Percentiles rank a stretch among this genome's conserved stretches.
These are phyloP conservation scores for Chaenogobius annularis DNA, from an alignment of 2,113 vertebrate genomes.

Conservation along the genomic window DNA sequence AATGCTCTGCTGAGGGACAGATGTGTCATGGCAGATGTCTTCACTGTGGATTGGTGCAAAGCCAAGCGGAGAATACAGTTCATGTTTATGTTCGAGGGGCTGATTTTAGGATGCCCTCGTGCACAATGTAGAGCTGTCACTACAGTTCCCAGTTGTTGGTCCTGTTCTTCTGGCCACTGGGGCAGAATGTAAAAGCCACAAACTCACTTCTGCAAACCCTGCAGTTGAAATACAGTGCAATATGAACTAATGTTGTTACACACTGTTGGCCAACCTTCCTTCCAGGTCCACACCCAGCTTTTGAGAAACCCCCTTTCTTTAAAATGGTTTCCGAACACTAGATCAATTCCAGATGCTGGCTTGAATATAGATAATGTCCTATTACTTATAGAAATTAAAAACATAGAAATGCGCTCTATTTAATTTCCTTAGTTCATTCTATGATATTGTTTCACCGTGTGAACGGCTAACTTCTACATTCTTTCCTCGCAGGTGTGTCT, in stretches of 20 bases:
- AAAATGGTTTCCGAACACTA: not conserved
- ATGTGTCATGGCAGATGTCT: conserved; percentile 55
- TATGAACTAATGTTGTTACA: conserved; percentile 43
- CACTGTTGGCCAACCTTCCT: conserved; percentile 56
- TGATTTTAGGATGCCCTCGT: conserved; percentile 20
- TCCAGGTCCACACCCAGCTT: conserved; percentile 49
- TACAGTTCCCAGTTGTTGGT: conserved; percentile 31
- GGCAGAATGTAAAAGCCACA: conserved; percentile 30
- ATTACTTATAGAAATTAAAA: not conserved
- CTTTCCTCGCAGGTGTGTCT: conserved; percentile 45
- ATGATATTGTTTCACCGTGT: conserved; percentile 5
- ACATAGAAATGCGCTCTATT: not conserved
- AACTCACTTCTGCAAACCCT: conserved; percentile 10
- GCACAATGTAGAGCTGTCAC: conserved; percentile 47
- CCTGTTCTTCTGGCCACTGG: conserved; percentile 16
- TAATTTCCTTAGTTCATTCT: not conserved
- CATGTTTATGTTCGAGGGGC: conserved; percentile 8
- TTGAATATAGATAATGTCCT: not conserved
- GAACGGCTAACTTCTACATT: conserved; percentile 49
- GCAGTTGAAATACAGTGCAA: conserved; percentile 27
- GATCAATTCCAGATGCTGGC: not conserved
- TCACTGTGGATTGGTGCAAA: conserved; percentile 34
- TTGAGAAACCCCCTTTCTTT: conserved; percentile 54
- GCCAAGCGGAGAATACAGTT: conserved; percentile 11
- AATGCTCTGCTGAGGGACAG: conserved; percentile 33